Evolutionary conservation across 2,888 invertebrate genomes (phyloP), one percentile per base, ranked within the genome.

Genomic region (Xanthostigma xanthostigma): DNA sequence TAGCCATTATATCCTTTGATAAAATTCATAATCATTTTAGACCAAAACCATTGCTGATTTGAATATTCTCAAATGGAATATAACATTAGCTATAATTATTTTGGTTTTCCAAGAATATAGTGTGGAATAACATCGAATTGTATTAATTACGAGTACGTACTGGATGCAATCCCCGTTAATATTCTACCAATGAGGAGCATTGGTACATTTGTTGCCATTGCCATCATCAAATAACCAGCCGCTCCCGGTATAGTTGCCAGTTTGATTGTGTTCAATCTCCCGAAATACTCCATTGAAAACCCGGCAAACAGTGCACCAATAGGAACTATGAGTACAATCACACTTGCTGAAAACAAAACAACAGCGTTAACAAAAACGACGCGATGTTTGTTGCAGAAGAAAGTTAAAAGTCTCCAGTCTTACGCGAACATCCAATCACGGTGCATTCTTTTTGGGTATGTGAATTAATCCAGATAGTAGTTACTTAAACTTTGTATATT

Each of bases 221-320:
- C 76, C 33, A 77, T 75, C 8, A 74, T 51, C n/a, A 70, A 63
- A 74, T 76, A 77, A 8, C 77, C 76, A 2, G 69, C 55, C 1
- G 69, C 58, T 48, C 70, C 72, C 1, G 77, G 76, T n/a, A 76
- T 59, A 0, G 71, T 65, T 1, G 75, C 72, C 34, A 75, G 54
- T 63, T 74, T 74, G 12, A 77, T 67, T 2, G 74, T 72, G 54
- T 70, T 73, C 48, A 76, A 57, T 53, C 76, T 64, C 34, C 78
- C 77, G 9, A 74, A 61, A 8, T 59, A 60, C 55, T 77, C 76
- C 72, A 77, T 76, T 6, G 75, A 55, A 53, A 72, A 68, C 12
- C 76, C 76, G 17, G 72, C 71, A 13, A 70, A 54, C 12, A 76
- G 56, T 1, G 75, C 72, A 8, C 75, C 77, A 33, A 74, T 48